Evolutionary conservation across 2,888 invertebrate genomes (phyloP).

Genomic region (Elmis aenea): DNA sequence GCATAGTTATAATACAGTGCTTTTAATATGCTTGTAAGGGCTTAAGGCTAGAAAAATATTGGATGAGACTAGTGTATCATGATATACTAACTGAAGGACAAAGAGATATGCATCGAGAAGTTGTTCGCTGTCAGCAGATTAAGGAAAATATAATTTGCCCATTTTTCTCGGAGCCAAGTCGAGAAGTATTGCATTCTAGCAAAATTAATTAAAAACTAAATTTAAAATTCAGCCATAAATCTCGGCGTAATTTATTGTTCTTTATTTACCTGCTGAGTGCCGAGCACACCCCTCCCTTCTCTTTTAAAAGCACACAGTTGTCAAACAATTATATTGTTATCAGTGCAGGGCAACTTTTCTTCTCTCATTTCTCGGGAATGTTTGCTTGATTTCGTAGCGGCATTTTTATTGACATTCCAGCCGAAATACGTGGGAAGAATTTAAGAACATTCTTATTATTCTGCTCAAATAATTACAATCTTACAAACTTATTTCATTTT

Average conservation of each 20-base stretch:
- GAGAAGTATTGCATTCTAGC: constrained; percentile 32
- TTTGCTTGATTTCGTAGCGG: constrained; percentile 28
- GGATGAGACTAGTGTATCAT: no score
- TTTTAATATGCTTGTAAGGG: no score
- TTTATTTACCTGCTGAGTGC: constrained; percentile 33
- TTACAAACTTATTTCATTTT: constrained; percentile 20
- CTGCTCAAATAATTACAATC: constrained; percentile 26
- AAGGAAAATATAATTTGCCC: constrained; percentile 33
- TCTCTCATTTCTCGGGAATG: constrained; percentile 25
- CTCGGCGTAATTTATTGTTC: constrained; percentile 35
- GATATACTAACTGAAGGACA: no score
- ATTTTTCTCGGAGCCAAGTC: constrained; percentile 28
- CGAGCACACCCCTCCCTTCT: constrained; percentile 6
- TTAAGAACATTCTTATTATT: constrained; percentile 28
- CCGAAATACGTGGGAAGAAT: constrained; percentile 25
- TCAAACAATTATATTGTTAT: constrained; percentile 25
- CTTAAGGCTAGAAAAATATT: no score
- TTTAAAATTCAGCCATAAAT: constrained; percentile 37
- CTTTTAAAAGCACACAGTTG: constrained; percentile 13
- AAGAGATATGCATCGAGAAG: no score
- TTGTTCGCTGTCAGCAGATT: constrained; percentile 26
- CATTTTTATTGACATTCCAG: constrained; percentile 31
- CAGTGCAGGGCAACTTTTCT: constrained; percentile 20
- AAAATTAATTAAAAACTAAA: constrained; percentile 40
- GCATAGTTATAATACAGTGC: no score